Evolutionary conservation across 2,888 invertebrate species (phyloP).

Genomic region (Meteorus cinctellus): DNA sequence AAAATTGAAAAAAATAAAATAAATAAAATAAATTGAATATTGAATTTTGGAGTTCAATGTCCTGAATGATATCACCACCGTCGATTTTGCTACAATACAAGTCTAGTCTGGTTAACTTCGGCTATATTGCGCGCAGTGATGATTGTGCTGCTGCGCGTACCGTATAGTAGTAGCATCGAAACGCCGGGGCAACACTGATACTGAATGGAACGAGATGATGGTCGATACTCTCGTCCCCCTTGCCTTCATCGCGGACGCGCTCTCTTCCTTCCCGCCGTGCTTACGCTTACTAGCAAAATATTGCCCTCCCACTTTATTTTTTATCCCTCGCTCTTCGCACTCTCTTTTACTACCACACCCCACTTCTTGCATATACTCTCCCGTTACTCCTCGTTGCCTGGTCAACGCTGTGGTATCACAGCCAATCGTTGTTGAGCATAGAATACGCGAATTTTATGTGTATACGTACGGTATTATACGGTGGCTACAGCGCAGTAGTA

Average conservation of each 20-base stretch:
- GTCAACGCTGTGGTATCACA: conserved; percentile 41
- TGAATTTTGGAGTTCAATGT: conserved; percentile 23
- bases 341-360: conserved; percentile 24
- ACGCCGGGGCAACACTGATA: conserved; percentile 55
- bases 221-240: conserved; percentile 59
- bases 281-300: conserved; percentile 30
- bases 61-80: conserved; percentile 17
- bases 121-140: conserved; percentile 14
- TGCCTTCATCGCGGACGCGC: conserved; percentile 33
- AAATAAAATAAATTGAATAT: conserved; percentile 9
- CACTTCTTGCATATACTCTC: neutral
- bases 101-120: conserved; percentile 3
- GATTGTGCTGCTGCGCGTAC: conserved; percentile 43
- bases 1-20: neutral
- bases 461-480: conserved; percentile 27
- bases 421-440: conserved; percentile 25
- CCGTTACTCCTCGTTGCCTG: conserved; percentile 49
- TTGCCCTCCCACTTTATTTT: conserved; percentile 28
- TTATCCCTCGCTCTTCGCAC: neutral
- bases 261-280: conserved; percentile 44
- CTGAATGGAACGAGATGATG: conserved; percentile 63
- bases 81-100: conserved; percentile 23
- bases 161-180: conserved; percentile 39
- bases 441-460: conserved; percentile 35
- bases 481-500: conserved; percentile 40